Evolutionary conservation across 2,797 vertebrate genomes (phyloP), one percentile per base, ranked within the genome.

Genomic region (Manis javanica): DNA sequence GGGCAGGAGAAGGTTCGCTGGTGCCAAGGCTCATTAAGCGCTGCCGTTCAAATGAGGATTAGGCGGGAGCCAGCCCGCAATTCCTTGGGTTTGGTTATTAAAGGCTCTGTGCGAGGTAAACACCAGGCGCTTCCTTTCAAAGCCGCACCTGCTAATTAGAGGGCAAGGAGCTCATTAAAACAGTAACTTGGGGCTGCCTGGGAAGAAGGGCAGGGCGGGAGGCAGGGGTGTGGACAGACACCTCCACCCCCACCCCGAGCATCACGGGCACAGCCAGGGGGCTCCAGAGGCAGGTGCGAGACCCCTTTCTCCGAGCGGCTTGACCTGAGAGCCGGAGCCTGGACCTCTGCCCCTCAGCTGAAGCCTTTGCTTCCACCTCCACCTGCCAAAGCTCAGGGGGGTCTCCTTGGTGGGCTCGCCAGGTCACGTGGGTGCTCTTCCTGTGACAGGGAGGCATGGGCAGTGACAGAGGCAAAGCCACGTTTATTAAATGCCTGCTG

Each of bases 71-170:
- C 97, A 87, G 94, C 83, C 86, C 11, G 5, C 78, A 29, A 39
- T 34, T 91, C 91, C 96, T 71, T 49, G 87, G 95, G 92, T 37
- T 92, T 12, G 31, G 97, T 96, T 98, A 97, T 97, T 97, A 96
- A 95, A 97, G 97, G 95, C 97, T 94, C 91, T 3, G 68, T 9
- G 79, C 97, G 92, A 95, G 96, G 97, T 97, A 97, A 97, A 98
- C 97, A 96, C 95, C 96, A 94, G 96, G 94, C 93, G 72, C 97
- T 97, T 96, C 97, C 96, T 96, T 89, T 90, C 96, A 96, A 91
- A 96, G 97, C 96, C 74, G 26, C 90, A 97, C 97, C 97, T 97
- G 96, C 97, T 97, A 97, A 98, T 97, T 97, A 97, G 96, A 97
- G 97, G 96, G 93, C 97, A 88, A 86, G 90, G 90, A 96, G 93